Conservation (phyloP, 2,888 invertebrate genomes). For the Hoplodrina blanda region DNA sequence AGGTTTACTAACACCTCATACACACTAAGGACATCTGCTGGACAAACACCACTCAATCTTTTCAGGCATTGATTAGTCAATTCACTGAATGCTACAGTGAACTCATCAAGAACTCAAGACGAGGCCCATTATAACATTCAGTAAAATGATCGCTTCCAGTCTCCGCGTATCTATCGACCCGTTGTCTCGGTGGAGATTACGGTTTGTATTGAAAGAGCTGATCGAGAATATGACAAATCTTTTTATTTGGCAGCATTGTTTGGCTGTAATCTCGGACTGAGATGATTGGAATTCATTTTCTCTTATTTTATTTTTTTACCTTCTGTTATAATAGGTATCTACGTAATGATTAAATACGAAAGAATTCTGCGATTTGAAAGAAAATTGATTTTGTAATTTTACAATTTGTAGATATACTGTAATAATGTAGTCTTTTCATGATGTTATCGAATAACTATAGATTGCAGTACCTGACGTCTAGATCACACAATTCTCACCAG, state of each 20-base stretch:
- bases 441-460: not conserved
- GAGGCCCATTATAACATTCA: not conserved
- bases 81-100: not conserved
- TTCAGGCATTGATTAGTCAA: not conserved
- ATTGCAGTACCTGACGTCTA: no score
- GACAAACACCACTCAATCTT: not conserved
- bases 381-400: not conserved
- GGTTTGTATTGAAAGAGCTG: slow-evolving; percentile 12
- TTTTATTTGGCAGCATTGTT: slow-evolving; percentile 31
- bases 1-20: not conserved
- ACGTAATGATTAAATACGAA: no score
- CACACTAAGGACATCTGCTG: not conserved
- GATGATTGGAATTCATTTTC: slow-evolving; percentile 27
- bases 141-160: not conserved
- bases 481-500: not conserved
- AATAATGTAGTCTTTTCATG: not conserved
- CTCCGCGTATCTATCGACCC: slow-evolving; percentile 11
- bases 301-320: slow-evolving; percentile 2
- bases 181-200: slow-evolving; percentile 3
- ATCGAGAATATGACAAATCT: slow-evolving; percentile 38
- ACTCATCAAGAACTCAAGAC: not conserved
- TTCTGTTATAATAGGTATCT: not conserved
- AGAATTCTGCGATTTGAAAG: slow-evolving; percentile 3
- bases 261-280: slow-evolving; percentile 17
- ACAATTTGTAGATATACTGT: not conserved